Conservation (phyloP, 1,140 invertebrate species). For the Periplaneta americana region DNA sequence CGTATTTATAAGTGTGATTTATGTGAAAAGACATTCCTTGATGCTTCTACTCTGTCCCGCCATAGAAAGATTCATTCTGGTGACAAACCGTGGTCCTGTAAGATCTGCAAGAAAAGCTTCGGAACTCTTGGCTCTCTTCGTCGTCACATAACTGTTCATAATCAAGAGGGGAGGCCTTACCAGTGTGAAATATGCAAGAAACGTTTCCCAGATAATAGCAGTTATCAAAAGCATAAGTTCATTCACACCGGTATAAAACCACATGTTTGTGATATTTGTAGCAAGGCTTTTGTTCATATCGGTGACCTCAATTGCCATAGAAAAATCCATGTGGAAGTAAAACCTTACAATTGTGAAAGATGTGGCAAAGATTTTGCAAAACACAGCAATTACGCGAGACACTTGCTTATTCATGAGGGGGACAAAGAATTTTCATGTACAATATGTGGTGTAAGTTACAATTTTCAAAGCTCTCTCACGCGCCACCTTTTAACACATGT, state of each 20-base stretch:
- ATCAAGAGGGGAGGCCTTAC: conserved; percentile 3
- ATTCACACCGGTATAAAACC: conserved; percentile 23
- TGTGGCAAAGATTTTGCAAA: conserved; percentile 31
- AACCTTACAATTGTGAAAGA: conserved; percentile 25
- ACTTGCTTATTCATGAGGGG: conserved; percentile 31
- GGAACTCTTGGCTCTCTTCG: conserved; percentile 6
- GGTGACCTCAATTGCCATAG: conserved; percentile 22
- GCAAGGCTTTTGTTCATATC: conserved; percentile 17
- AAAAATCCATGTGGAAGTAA: conserved; percentile 20
- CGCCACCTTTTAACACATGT: conserved; percentile 1
- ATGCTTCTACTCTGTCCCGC: conserved; percentile 3
- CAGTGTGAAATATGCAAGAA: conserved; percentile 2
- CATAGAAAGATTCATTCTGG: conserved; percentile 10
- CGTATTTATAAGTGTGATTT: conserved; percentile 7
- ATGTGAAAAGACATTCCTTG: conserved; percentile 9
- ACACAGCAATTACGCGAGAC: conserved; percentile 31
- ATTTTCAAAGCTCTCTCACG: conserved; percentile 8
- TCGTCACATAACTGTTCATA: conserved; percentile 13
- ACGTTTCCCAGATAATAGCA: conserved; percentile 11
- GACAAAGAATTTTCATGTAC: conserved; percentile 7
- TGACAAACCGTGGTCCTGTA: conserved; percentile 6
- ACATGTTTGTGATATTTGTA: conserved; percentile 18
- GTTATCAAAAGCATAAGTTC: conserved; percentile 1
- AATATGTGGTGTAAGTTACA: conserved; percentile 4
- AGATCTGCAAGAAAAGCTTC: conserved; percentile 10